Conservation (phyloP, 2,888 invertebrate species). For the Plagiodera versicolora region DNA sequence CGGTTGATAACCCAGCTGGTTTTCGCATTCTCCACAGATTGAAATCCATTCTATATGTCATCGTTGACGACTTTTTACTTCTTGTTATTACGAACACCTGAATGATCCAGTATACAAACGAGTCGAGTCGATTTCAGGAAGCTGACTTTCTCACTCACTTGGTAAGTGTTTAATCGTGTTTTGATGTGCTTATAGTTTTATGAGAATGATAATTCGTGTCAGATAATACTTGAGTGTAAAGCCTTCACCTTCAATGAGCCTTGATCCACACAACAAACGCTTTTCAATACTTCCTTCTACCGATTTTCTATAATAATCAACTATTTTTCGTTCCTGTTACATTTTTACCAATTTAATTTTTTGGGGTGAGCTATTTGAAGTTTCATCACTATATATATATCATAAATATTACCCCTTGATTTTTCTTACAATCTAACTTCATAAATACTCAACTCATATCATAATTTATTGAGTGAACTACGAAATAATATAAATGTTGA, state of each 20-base stretch:
- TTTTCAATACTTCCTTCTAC: too few species aligned
- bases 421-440: too few species aligned
- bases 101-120: constrained; percentile 4
- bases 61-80: constrained; percentile 7
- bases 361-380: too few species aligned
- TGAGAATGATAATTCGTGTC: neutral
- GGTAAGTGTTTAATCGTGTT: constrained; percentile 8
- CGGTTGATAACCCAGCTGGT: constrained; percentile 9
- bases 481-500: too few species aligned
- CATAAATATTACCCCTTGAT: too few species aligned
- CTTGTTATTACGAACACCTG: constrained; percentile 9
- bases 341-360: too few species aligned
- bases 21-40: constrained; percentile 6
- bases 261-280: neutral
- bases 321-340: too few species aligned
- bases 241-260: neutral
- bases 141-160: constrained; percentile 6
- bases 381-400: too few species aligned
- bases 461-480: too few species aligned
- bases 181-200: neutral
- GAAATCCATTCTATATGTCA: constrained; percentile 13
- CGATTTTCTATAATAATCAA: too few species aligned
- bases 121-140: constrained; percentile 6
- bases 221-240: neutral
- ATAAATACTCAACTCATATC: too few species aligned